These are phyloP conservation scores for Tortrix viridana DNA, from an alignment of 2,888 invertebrate genomes.

Conservation along the genomic window DNA sequence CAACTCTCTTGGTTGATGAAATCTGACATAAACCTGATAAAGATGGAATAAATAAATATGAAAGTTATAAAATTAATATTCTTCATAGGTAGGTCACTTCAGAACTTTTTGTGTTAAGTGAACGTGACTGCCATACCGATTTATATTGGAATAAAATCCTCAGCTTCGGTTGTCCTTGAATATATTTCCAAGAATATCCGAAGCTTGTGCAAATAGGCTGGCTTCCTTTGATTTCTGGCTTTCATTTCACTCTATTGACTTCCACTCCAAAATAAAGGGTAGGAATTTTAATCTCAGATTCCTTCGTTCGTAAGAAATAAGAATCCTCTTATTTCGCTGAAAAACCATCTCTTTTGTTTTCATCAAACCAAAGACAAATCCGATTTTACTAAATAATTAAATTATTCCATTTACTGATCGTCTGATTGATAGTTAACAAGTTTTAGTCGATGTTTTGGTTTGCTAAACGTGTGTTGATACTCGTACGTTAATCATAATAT, in stretches of 20 bases:
- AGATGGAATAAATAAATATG: not conserved
- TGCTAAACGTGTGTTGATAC: too few species aligned
- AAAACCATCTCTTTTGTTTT: slow-evolving; percentile 19
- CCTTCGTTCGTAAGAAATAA: slow-evolving; percentile 46
- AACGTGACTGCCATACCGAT: slow-evolving; percentile 23
- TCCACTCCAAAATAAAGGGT: slow-evolving; percentile 59
- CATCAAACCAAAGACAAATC: slow-evolving; percentile 12
- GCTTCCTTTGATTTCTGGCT: slow-evolving; percentile 60
- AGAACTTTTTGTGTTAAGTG: slow-evolving; percentile 8
- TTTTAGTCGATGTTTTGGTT: too few species aligned
- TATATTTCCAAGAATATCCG: slow-evolving; percentile 38
- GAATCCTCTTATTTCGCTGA: slow-evolving; percentile 41
- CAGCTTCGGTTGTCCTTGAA: slow-evolving; percentile 37
- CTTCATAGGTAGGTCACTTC: slow-evolving; percentile 5
- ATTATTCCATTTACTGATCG: slow-evolving; percentile 3
- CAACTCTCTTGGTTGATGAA: too few species aligned
- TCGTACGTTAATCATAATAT: too few species aligned
- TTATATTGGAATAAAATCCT: slow-evolving; percentile 21
- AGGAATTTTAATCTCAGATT: slow-evolving; percentile 67
- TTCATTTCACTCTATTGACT: slow-evolving; percentile 70
- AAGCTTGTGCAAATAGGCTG: slow-evolving; percentile 54
- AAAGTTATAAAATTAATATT: slow-evolving; percentile 10
- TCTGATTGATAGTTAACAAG: not conserved
- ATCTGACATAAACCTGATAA: not conserved
- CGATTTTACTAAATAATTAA: slow-evolving; percentile 11